phyloP scores from a whole-genome alignment of 2,888 invertebrate genomes.

The Phengaris arion region DNA sequence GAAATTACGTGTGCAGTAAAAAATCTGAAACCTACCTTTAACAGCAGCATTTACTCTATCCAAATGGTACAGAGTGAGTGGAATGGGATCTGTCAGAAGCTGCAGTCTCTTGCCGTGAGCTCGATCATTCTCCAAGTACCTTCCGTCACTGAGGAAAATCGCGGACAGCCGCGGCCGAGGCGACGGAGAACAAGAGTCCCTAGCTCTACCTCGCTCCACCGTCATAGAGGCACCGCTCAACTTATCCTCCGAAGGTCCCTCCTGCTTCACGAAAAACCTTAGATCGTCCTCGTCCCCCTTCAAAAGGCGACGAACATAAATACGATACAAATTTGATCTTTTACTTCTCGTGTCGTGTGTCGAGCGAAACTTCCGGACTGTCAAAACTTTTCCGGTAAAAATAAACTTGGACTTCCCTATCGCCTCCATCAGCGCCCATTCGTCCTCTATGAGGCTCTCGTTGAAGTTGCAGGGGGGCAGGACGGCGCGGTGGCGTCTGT shows the following conservation, averaged over 20 bases:
- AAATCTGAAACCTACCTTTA: slow-evolving; percentile 61
- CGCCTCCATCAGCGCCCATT: slow-evolving; percentile 74
- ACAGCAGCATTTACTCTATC: slow-evolving; percentile 77
- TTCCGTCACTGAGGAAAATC: slow-evolving; percentile 68
- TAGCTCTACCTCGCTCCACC: slow-evolving; percentile 60
- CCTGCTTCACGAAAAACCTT: slow-evolving; percentile 58
- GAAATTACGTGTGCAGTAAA: not conserved
- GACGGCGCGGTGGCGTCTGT: slow-evolving; percentile 66
- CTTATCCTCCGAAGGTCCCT: slow-evolving; percentile 55
- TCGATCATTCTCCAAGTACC: slow-evolving; percentile 51
- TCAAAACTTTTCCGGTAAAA: slow-evolving; percentile 75
- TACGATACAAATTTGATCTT: slow-evolving; percentile 68
- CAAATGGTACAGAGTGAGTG: slow-evolving; percentile 74
- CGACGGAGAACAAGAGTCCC: slow-evolving; percentile 65
- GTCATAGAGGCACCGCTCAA: slow-evolving; percentile 66
- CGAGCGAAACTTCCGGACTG: slow-evolving; percentile 64
- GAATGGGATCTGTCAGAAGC: slow-evolving; percentile 72
- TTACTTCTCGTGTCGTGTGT: slow-evolving; percentile 51
- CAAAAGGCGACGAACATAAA: slow-evolving; percentile 69
- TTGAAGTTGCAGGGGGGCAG: slow-evolving; percentile 73
- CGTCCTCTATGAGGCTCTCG: slow-evolving; percentile 73
- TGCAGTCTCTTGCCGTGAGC: slow-evolving; percentile 58
- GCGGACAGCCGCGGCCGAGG: slow-evolving; percentile 72
- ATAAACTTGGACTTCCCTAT: slow-evolving; percentile 74
- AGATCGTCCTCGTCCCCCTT: slow-evolving; percentile 69